phyloP scores from a whole-genome alignment of 2,888 invertebrate species.

The Selenia dentaria region DNA sequence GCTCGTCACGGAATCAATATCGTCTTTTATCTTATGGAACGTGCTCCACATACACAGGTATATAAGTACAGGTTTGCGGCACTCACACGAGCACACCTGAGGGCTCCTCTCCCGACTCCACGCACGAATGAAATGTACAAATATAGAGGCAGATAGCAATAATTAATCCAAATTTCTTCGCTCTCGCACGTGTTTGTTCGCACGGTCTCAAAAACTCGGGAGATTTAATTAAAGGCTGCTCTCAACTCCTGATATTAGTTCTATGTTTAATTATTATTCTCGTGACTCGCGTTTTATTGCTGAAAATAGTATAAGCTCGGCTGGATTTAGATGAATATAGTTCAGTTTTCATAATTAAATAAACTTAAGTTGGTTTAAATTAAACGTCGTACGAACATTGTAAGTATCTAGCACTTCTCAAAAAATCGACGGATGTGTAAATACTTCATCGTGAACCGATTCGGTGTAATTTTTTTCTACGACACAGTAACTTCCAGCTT shows the following conservation, averaged over 20 bases:
- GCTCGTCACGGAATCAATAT: slow-evolving; percentile 83
- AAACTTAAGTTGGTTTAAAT: slow-evolving; percentile 13
- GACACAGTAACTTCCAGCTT: slow-evolving; percentile 59
- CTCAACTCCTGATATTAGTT: slow-evolving; percentile 55
- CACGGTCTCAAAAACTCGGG: slow-evolving; percentile 57
- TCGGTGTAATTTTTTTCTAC: slow-evolving; percentile 64
- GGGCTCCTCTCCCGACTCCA: slow-evolving; percentile 13
- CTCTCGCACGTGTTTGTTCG: slow-evolving; percentile 58
- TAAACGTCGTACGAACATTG: slow-evolving; percentile 5
- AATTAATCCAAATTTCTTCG: slow-evolving; percentile 72
- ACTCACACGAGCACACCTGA: slow-evolving; percentile 40
- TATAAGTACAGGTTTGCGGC: slow-evolving; percentile 24
- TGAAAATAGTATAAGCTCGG: slow-evolving; percentile 27
- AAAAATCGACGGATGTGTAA: slow-evolving; percentile 43
- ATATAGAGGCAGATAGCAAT: slow-evolving; percentile 59
- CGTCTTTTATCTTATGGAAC: slow-evolving; percentile 82
- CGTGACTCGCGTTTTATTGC: slow-evolving; percentile 31
- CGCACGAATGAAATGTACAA: slow-evolving; percentile 55
- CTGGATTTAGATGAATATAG: slow-evolving; percentile 15
- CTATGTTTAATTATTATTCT: slow-evolving; percentile 49
- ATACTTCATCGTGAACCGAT: slow-evolving; percentile 45
- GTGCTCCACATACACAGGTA: slow-evolving; percentile 67
- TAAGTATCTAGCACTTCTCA: too few relatives aligned
- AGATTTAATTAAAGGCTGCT: slow-evolving; percentile 65
- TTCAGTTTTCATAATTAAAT: slow-evolving; percentile 3